Conservation (phyloP, 2,888 invertebrate species). For the Mesorhabditis belari region DNA sequence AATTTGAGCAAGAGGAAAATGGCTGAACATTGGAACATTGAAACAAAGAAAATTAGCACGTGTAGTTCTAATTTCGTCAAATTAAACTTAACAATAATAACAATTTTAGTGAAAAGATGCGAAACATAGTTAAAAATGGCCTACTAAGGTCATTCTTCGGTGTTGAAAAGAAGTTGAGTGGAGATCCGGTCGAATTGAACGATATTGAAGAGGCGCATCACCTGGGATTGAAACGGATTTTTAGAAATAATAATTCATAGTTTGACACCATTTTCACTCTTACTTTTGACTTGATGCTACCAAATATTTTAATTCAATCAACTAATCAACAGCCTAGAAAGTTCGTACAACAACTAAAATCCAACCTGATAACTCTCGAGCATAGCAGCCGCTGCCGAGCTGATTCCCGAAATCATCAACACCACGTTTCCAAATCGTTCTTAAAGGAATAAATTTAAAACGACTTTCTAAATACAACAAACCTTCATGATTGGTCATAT, state of each 20-base stretch:
- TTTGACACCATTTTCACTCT: too few relatives aligned
- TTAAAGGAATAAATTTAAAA: slow-evolving; percentile 2
- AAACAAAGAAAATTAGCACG: too few relatives aligned
- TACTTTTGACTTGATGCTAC: too few relatives aligned
- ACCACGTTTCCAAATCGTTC: slow-evolving; percentile 46
- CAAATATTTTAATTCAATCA: too few relatives aligned
- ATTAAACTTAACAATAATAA: too few relatives aligned
- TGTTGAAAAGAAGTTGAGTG: slow-evolving; percentile 49
- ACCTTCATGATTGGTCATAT: slow-evolving; percentile 19
- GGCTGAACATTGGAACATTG: too few relatives aligned
- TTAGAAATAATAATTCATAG: background rate
- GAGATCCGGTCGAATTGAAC: slow-evolving; percentile 48
- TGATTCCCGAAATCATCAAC: slow-evolving; percentile 38
- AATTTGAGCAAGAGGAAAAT: too few relatives aligned
- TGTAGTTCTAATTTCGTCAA: too few relatives aligned
- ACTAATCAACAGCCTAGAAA: too few relatives aligned
- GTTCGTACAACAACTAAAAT: background rate
- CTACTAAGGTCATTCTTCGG: background rate
- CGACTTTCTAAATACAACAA: background rate
- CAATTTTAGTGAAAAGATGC: too few relatives aligned
- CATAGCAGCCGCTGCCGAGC: slow-evolving; percentile 40
- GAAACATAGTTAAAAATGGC: too few relatives aligned
- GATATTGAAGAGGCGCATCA: slow-evolving; percentile 50
- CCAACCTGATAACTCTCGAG: slow-evolving; percentile 39
- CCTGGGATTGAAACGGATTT: slow-evolving; percentile 7